Base-by-base conservation (phyloP, 2,113 vertebrate species). In the Zingel zingel region DNA sequence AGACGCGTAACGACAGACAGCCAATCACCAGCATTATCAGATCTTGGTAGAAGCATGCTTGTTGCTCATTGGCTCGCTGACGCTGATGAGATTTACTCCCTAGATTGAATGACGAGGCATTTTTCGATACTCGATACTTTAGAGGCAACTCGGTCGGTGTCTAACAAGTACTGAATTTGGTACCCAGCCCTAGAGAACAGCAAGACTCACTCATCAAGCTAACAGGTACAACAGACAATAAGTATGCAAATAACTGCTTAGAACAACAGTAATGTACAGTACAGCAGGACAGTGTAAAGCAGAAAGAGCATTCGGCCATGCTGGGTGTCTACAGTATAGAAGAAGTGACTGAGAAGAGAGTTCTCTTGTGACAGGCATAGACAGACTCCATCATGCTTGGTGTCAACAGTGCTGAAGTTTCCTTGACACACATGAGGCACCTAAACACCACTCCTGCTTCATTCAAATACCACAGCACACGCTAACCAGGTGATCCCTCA, bases 171-270 rank as follows among this genome's bases (percentile, higher is more conserved):
- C 2, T 39, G 36, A 39, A 39, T 39, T 39, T 39, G 36, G 36
- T 39, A 10, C 8, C 36, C 1, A 39, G 8, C 36, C 8, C 36
- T 39, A 10, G 36, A 39, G 36, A 39, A 39, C 36, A 39, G 21
- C 4, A 1, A 54, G 36, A 36, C 9, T 53, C 13, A 10, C 21
- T 64, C 25, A 36, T 43, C 39, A 43, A 15, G 12, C 14, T 8
- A 19, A 25, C 30, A 63, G 16, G 48, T 66, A 72, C 21, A 83
- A 21, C 6, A 61, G 19, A n/a, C 19, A 18, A 45, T 27, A 76
- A 45, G 16, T 23, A 64, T 59, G 61, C 18, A 79, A 59, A 63
- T 54, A 63, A 47, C 36, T 74, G 53, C 36, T 23, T 25, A 19
- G 57, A 6, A 19, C 25, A 50, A 18, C 45, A 59, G 14, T 21